Conservation (phyloP, 2,113 vertebrate species). For the Edolisoma coerulescens region DNA sequence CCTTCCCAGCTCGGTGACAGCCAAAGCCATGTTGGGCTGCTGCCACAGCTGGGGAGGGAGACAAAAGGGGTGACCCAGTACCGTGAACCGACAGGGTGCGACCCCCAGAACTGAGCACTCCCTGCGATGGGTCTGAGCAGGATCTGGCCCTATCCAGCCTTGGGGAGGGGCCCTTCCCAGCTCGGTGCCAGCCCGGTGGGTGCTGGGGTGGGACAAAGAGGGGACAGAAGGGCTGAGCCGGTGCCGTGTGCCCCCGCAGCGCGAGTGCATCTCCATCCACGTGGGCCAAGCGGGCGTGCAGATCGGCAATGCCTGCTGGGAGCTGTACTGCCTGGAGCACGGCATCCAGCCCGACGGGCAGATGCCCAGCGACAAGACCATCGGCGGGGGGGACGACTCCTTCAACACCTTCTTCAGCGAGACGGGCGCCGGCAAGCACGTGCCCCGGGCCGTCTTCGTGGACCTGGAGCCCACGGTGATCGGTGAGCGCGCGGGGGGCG, state of each 20-base stretch:
- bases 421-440: constrained; percentile 67
- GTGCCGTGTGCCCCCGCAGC: not conserved
- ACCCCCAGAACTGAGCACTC: not conserved
- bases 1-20: not conserved
- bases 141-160: too few species aligned
- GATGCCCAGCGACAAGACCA: constrained; percentile 66
- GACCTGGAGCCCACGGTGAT: constrained; percentile 72
- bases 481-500: not conserved
- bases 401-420: constrained; percentile 71
- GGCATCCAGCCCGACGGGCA: constrained; percentile 70
- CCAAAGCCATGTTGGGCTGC: too few species aligned
- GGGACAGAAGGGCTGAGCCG: not conserved
- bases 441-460: constrained; percentile 65
- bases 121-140: too few species aligned
- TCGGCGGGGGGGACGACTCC: constrained; percentile 58
- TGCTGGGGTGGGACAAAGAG: too few species aligned
- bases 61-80: not conserved
- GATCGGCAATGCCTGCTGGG: constrained; percentile 29
- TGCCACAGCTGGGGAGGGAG: not conserved
- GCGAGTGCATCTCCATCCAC: not conserved
- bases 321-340: constrained; percentile 58
- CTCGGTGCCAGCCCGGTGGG: too few species aligned
- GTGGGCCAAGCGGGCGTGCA: constrained; percentile 20
- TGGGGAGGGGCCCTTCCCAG: too few species aligned
- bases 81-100: not conserved